Evolutionary conservation across 2,113 vertebrate species (phyloP), one percentile per base, ranked within the genome.

Genomic region (Eidolon helvum): DNA sequence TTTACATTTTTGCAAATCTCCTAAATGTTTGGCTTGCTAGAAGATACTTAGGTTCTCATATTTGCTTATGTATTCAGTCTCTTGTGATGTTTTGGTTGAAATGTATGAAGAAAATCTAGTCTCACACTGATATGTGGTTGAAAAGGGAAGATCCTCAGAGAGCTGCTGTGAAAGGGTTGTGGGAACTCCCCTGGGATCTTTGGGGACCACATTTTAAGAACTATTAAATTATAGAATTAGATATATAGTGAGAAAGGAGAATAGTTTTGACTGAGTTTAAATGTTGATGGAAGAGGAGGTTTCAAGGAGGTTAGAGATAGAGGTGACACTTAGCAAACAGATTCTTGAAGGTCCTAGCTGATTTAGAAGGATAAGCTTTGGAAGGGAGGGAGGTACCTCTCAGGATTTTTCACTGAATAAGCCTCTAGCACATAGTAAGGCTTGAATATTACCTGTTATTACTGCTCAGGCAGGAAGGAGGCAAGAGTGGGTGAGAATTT

Each of bases 281-380:
- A 74, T 90, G 48, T 74, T 93, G 40, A 35, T 94, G 40, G 30
- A 65, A 87, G 77, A 50, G 12, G 35, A 86, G 43, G 24, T 74
- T 78, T n/a, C n/a, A 90, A 90, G 16, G 40, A 95, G 40, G 35
- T 86, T 80, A 91, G 84, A 88, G 65, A 53, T 57, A 79, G 26
- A 87, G 72, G 45, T 69, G 19, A 50, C 84, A 90, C 65, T 33
- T 83, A 43, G 22, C 75, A 94, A 79, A 96, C 10, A 90, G 28
- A 15, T 88, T 96, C 91, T 84, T 96, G 38, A 90, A 96, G 65
- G 50, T 61, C 19, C 14, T 94, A 50, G 12, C 11, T 92, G 53
- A 50, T 43, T n/a, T 77, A 94, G 33, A 63, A 79, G 55, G 91
- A 61, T 77, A 91, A 86, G 28, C 38, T 87, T 83, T 95, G 72